Percentiles rank a stretch among this genome's conserved stretches.
Evolutionary conservation across 2,888 invertebrate genomes (phyloP).

Genomic region (Cordilura impudica): DNA sequence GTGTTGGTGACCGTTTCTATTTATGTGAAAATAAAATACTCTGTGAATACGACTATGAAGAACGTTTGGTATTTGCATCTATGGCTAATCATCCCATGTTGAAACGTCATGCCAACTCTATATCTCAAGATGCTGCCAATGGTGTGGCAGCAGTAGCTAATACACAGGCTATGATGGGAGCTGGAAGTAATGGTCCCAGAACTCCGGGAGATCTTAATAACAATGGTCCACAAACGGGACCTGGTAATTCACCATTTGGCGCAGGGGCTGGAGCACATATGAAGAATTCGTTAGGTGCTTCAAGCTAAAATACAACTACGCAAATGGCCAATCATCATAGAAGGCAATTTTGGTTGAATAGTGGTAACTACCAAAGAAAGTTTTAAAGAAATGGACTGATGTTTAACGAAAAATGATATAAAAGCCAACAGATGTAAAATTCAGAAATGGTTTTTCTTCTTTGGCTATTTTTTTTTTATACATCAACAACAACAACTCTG

Average conservation of each 20-base stretch:
- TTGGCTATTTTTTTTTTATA: slow-evolving; percentile 8
- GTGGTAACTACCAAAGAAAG: slow-evolving; percentile 77
- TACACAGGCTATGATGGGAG: slow-evolving; percentile 68
- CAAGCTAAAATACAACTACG: slow-evolving; percentile 78
- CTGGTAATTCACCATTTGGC: slow-evolving; percentile 74
- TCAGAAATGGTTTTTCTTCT: not conserved
- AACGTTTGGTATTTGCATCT: slow-evolving; percentile 95
- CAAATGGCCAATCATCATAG: slow-evolving; percentile 69
- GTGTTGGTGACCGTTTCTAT: slow-evolving; percentile 98
- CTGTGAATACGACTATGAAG: slow-evolving; percentile 98
- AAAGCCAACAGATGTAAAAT: slow-evolving; percentile 39
- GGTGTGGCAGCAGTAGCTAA: slow-evolving; percentile 69
- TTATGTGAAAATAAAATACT: slow-evolving; percentile 98
- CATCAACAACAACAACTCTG: not conserved
- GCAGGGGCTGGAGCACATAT: slow-evolving; percentile 75
- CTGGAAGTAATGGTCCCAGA: slow-evolving; percentile 72
- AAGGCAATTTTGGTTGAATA: slow-evolving; percentile 60
- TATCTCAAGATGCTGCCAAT: slow-evolving; percentile 76
- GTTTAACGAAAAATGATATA: not conserved
- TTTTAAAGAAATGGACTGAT: slow-evolving; percentile 71
- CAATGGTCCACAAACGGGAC: slow-evolving; percentile 74
- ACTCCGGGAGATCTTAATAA: slow-evolving; percentile 77
- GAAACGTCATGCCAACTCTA: slow-evolving; percentile 76
- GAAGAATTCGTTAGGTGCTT: slow-evolving; percentile 77
- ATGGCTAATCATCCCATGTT: slow-evolving; percentile 91